Base-by-base conservation (phyloP, 2,888 invertebrate species). In the Zygogramma bicolorata region DNA sequence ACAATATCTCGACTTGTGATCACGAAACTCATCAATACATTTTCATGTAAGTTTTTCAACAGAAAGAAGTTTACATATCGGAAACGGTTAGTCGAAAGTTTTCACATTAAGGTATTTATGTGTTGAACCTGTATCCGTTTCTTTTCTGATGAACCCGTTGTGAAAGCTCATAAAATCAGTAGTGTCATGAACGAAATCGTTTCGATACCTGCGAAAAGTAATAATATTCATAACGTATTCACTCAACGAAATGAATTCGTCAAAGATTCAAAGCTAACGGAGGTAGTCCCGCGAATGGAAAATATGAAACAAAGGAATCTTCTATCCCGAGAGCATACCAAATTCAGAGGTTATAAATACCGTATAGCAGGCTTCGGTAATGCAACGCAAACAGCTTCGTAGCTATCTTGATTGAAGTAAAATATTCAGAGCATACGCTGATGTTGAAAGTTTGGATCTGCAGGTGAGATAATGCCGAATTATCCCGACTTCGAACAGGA, bases 391-490 rank as follows among this genome's bases (percentile, higher is more conserved):
- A 66, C 66, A 66, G 58, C 42, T 29, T 31, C 66, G 59, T 59
- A 67, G 59, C 59, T 59, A 59, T 67, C 42, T 67, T 67, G 66
- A 67, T 58, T 59, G 13, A 67, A 67, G 66, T 67, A 67, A 67
- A 67, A 67, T 67, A 67, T 67, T 67, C 66, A 67, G 40, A 29
- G 59, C 59, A 59, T 59, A 59, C 34, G 65, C 63, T 25, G 40
- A 38, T 57, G 38, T 57, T 22, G 49, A 7, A 57, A 34, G 15
- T 31, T 57, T 25, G 27, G 53, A 38, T 20, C 66, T 40, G 46
- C 59, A 59, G 66, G 66, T 67, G 59, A 13, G 66, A 67, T 67
- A 38, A 42, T 27, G 59, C 42, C 27, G 29, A 31, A 40, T 67
- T 59, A 67, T 67, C 8, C 27, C 10, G 53, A n/a, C 25, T 53